Evolutionary conservation across 2,797 vertebrate species (phyloP).

Genomic region (Alca torda): DNA sequence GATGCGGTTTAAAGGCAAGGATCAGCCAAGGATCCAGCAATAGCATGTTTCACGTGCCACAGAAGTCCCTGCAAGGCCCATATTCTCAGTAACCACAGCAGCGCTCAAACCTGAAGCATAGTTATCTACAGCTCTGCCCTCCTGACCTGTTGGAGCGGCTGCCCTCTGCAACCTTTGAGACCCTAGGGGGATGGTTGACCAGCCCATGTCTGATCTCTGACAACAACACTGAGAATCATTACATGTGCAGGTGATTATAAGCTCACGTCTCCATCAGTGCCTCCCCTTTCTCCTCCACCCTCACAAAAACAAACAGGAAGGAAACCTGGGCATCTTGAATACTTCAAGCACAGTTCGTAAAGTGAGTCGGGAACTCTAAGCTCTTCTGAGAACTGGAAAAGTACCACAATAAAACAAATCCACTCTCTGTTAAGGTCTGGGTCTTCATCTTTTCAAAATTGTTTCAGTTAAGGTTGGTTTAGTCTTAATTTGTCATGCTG

Average conservation of each 20-base stretch:
- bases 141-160: not conserved
- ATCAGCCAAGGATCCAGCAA: not conserved
- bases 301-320: not conserved
- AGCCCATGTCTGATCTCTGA: not conserved
- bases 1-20: not conserved
- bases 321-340: not conserved
- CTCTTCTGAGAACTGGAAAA: not conserved
- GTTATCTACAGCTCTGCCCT: not conserved
- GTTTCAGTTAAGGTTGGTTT: not conserved
- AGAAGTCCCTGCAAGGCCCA: not conserved
- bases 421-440: not conserved
- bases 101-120: not conserved
- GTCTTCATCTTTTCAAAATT: not conserved
- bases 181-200: not conserved
- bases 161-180: not conserved
- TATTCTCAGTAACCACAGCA: not conserved
- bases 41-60: rapidly evolving
- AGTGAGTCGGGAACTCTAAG: not conserved
- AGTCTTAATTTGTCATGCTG: not conserved
- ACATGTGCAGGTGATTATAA: rapidly evolving
- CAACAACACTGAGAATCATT: not conserved
- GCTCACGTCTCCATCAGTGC: rapidly evolving
- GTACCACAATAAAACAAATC: not conserved
- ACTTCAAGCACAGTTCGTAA: not conserved
- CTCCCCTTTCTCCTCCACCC: not conserved